Base-by-base conservation (phyloP, 2,797 vertebrate species). In the Manis pentadactyla region DNA sequence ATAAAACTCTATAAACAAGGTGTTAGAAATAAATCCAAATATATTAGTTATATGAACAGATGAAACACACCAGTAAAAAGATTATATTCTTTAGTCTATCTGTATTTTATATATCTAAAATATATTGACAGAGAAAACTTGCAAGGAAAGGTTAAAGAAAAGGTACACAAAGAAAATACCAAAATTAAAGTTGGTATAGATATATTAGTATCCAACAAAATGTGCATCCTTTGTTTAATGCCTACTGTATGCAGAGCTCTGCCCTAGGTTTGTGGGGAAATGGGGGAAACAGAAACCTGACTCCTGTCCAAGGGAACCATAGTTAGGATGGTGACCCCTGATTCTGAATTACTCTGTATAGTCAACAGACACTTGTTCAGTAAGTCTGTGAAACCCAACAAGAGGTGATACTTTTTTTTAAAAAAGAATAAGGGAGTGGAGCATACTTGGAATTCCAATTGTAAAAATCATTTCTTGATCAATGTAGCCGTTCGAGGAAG, bases 351-450 rank as follows among this genome's bases (percentile, higher is more conserved):
- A 89, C 17, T 63, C 39, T 51, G 53, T 55, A 39, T 37, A 75
- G 19, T 57, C 75, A 89, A 59, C 34, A 87, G 53, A 49, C 74
- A 61, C 64, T 69, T 71, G 46, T 64, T 81, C 29, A 68, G 1
- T 23, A 79, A 55, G 14, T 87, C 82, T 88, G 51, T 81, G 53
- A 77, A 92, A 77, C 59, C 57, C 27, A 95, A 91, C 14, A 74
- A 66, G 61, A 87, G 13, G 13, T 82, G 34, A 4, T 57, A 39
- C 29, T 90, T 87, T 55, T 87, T 87, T 55, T 83, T 14, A 88
- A 78, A 78, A 51, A 1, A 10, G 27, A 5, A 51, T 37, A 66
- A 93, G 21, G 51, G 23, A 69, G 6, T 57, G 17, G 13, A 19
- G 5, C 31, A 31, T 75, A 51, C 25, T 71, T 92, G 68, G 34